Evolutionary conservation across 2,888 invertebrate genomes (phyloP).

Genomic region (Rhagonycha lutea): DNA sequence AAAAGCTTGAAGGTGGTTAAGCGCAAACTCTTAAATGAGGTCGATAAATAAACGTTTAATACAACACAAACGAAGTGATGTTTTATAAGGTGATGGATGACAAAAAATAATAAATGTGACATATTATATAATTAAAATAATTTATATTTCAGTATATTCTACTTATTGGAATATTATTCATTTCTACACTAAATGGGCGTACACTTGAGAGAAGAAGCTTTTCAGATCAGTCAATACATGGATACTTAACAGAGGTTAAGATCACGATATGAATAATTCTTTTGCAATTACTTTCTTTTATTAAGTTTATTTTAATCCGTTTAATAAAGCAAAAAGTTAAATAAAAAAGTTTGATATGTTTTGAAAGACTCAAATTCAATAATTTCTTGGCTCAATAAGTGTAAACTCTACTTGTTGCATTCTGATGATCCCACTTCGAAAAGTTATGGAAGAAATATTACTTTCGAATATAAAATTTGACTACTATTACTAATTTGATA

Average conservation of each 20-base stretch:
- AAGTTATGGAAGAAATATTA: background rate
- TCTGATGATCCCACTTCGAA: background rate
- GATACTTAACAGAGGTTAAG: slow-evolving; percentile 81
- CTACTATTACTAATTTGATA: background rate
- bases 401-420: background rate
- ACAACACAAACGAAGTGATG: background rate
- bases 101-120: background rate
- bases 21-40: background rate
- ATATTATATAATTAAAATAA: background rate
- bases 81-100: background rate
- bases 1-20: background rate
- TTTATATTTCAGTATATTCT: slow-evolving; percentile 14
- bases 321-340: background rate
- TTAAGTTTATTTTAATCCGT: background rate
- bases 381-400: background rate
- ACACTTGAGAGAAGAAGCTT: slow-evolving; percentile 65
- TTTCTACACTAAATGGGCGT: slow-evolving; percentile 1
- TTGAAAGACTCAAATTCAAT: background rate
- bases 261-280: background rate
- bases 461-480: background rate
- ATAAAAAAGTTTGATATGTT: background rate
- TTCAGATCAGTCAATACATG: slow-evolving; percentile 80
- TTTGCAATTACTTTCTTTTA: background rate
- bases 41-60: background rate
- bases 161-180: background rate